Percentiles rank a stretch among this genome's conserved stretches.
Evolutionary conservation across 2,113 vertebrate species (phyloP).

Genomic region (Camelus dromedarius): DNA sequence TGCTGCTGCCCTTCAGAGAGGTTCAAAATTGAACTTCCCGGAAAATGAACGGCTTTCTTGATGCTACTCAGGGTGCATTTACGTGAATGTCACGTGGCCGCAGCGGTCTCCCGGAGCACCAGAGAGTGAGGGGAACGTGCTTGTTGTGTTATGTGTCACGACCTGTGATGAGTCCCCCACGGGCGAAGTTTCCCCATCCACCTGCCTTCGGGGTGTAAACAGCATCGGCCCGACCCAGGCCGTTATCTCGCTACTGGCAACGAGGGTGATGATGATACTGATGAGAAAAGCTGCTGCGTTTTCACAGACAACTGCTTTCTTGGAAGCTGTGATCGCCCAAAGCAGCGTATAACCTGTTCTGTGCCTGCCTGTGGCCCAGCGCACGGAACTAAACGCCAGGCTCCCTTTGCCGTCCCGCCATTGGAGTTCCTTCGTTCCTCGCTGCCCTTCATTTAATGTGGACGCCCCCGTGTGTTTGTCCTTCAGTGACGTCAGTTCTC

Average conservation of each 20-base stretch:
- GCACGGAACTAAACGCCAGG: not conserved
- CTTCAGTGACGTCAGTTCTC: not conserved
- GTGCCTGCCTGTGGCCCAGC: not conserved
- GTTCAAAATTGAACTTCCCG: not conserved
- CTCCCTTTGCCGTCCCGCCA: constrained; percentile 7
- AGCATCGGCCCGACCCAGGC: not conserved
- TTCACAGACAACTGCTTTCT: constrained; percentile 61
- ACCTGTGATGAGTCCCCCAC: not conserved
- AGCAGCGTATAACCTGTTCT: not conserved
- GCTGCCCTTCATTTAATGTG: constrained; percentile 13
- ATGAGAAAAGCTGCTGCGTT: constrained; percentile 9
- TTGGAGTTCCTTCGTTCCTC: not conserved
- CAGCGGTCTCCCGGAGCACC: not conserved
- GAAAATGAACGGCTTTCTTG: not conserved
- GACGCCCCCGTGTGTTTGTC: not conserved
- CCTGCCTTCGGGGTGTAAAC: not conserved
- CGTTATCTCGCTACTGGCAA: constrained; percentile 21
- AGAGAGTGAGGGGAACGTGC: not conserved
- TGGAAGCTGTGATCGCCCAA: constrained; percentile 54
- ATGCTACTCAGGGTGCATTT: not conserved
- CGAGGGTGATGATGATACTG: not conserved
- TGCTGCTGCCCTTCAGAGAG: not conserved
- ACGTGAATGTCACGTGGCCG: not conserved
- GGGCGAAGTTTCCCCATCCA: not conserved
- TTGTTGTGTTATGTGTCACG: not conserved